These are phyloP conservation scores for Zaprionus lineosus DNA, from an alignment of 2,888 invertebrate species.

Conservation along the genomic window DNA sequence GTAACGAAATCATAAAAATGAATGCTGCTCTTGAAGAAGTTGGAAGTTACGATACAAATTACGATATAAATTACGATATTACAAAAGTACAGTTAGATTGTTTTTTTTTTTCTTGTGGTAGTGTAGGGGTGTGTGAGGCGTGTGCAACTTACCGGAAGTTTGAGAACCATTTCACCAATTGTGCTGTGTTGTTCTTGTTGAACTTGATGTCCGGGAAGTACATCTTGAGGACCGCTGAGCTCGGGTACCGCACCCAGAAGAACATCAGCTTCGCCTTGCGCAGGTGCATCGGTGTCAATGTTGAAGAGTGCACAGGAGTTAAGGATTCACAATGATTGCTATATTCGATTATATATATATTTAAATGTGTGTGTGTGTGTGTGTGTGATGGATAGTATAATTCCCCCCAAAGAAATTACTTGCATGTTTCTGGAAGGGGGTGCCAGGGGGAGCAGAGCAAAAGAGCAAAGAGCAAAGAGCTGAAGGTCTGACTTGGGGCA, in stretches of 20 bases:
- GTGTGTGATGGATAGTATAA: conserved; percentile 49
- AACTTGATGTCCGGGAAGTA: conserved; percentile 99
- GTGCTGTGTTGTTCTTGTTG: conserved; percentile 99
- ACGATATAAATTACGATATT: conserved; percentile 6
- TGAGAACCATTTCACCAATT: conserved; percentile 99
- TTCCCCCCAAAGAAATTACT: conserved; percentile 52
- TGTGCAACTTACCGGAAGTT: conserved; percentile 95
- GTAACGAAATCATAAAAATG: conserved; percentile 68
- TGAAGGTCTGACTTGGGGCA: not conserved
- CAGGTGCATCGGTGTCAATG: conserved; percentile 99
- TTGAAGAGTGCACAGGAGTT: conserved; percentile 95
- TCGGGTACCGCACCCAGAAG: conserved; percentile 99
- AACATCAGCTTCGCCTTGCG: conserved; percentile 99
- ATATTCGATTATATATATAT: conserved; percentile 38
- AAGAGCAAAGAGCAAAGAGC: not conserved
- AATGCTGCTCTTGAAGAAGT: conserved; percentile 62
- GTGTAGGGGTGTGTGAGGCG: not conserved
- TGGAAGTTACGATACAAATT: conserved; percentile 7
- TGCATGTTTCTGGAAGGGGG: conserved; percentile 47
- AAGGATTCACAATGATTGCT: conserved; percentile 86
- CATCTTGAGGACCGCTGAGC: conserved; percentile 99
- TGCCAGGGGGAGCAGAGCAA: conserved; percentile 28
- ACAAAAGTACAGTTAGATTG: too few relatives aligned
- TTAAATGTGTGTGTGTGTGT: conserved; percentile 15
- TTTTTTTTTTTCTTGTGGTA: too few relatives aligned